A percentile compares a stretch with the other conserved stretches of the same genome.
These are phyloP conservation scores for Lagopus muta DNA, from an alignment of 2,113 vertebrate genomes.

Conservation along the genomic window DNA sequence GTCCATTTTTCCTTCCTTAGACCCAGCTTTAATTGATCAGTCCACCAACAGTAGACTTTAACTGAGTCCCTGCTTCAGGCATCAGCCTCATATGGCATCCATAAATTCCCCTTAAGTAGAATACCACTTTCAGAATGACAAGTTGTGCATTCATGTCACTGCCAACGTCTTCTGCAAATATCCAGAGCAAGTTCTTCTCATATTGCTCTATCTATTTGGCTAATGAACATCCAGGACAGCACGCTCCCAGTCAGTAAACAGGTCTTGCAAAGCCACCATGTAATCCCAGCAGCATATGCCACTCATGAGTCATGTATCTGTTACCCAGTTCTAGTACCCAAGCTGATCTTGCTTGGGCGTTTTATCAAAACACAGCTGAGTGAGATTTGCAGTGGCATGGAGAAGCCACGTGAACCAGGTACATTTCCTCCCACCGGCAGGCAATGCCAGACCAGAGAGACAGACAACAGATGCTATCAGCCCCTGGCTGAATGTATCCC, in stretches of 20 bases:
- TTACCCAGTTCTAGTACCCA: conserved; percentile 35
- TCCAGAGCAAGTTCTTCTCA: neutral
- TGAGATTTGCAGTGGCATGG: conserved; percentile 8
- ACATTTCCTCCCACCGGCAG: neutral
- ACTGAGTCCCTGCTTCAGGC: neutral
- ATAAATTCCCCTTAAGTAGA: neutral
- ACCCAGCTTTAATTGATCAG: neutral
- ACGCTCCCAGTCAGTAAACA: conserved; percentile 2
- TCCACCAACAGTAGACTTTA: neutral
- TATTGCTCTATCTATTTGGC: neutral
- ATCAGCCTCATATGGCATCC: neutral
- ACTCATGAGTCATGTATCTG: conserved; percentile 18
- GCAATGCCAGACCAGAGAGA: neutral
- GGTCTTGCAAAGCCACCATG: conserved; percentile 21
- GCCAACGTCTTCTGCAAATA: neutral
- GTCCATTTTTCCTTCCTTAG: neutral
- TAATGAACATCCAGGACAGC: conserved; percentile 10
- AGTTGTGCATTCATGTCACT: neutral
- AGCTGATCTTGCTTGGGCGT: conserved; percentile 31
- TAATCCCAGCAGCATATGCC: conserved; percentile 23
- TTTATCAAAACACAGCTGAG: conserved; percentile 35
- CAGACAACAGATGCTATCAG: conserved; percentile 51
- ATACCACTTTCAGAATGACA: neutral
- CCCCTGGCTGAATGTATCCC: neutral
- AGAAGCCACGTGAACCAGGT: conserved; percentile 38